Evolutionary conservation across 2,888 invertebrate species (phyloP), one percentile per base, ranked within the genome.

Genomic region (Amorpha juglandis): DNA sequence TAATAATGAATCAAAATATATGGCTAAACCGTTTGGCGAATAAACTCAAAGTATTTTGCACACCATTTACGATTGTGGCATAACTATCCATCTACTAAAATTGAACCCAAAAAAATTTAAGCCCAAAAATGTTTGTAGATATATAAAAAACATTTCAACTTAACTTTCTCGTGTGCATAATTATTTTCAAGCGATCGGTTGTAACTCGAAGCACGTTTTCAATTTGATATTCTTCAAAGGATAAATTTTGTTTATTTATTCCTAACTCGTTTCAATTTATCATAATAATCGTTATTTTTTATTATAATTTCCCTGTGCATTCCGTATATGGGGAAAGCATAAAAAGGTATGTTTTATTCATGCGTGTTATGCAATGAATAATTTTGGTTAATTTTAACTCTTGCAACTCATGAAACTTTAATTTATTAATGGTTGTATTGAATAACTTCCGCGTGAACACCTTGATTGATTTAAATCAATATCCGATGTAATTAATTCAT

Each of bases 151-250:
- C 1, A n/a, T 6, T 45, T 27, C 16, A 66, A 52, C 51, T 55
- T 33, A n/a, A 16, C 63, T 62, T 63, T 64, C 58, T 62, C 63
- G 65, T 67, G 67, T 63, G 45, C 42, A 27, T 12, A 42, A 42
- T 19, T 19, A 42, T 19, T 19, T 58, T 55, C 38, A 58, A 42
- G 33, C 42, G 7, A 38, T 16, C 35, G 55, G 65, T 63, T 63
- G n/a, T 66, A 58, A 72, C 69, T 74, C 78, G 1, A 68, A 62
- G 64, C 80, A 78, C 77, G 81, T 72, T 68, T 73, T 52, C 63
- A 71, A 63, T 70, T 70, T 70, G 72, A 74, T 76, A 74, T 76
- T 69, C 71, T 76, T 77, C 73, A 74, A 75, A 77, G 71, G 69
- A 72, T 73, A 69, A 69, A 67, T 69, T 64, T 55, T 27, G 48